phyloP scores from a whole-genome alignment of 2,113 vertebrate species.

The Cisticola juncidis region DNA sequence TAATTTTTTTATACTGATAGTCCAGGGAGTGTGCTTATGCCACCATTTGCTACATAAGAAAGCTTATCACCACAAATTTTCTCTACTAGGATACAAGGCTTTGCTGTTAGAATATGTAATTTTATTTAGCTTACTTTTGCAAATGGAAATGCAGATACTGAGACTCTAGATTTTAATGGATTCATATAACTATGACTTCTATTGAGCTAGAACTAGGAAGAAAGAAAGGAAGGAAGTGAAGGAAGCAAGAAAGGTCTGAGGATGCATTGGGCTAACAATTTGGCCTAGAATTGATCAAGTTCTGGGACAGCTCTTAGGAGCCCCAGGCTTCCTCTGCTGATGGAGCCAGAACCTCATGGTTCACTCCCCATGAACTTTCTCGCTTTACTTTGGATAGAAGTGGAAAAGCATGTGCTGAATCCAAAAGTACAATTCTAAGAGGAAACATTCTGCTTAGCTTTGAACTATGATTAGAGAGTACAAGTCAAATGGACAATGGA shows the following conservation, averaged over 20 bases:
- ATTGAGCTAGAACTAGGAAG: not conserved
- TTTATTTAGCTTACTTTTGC: not conserved
- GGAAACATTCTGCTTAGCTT: not conserved
- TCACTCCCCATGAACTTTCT: not conserved
- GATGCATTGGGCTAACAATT: not conserved
- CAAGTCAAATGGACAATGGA: not conserved
- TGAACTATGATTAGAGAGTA: slow-evolving; percentile 40
- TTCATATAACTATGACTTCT: not conserved
- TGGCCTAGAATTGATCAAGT: not conserved
- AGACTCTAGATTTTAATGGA: not conserved
- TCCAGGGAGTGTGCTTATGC: not conserved
- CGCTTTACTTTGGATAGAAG: not conserved
- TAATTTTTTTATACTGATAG: not conserved
- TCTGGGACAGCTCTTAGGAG: not conserved
- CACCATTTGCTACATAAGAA: not conserved
- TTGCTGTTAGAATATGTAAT: not conserved
- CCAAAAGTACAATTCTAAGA: not conserved
- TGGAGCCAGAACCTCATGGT: not conserved
- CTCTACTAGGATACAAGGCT: not conserved
- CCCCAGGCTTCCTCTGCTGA: not conserved
- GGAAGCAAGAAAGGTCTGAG: not conserved
- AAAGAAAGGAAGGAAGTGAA: not conserved
- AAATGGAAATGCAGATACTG: not conserved
- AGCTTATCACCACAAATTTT: not conserved
- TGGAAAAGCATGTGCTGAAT: not conserved